Evolutionary conservation across 2,113 vertebrate species (phyloP), one percentile per base, ranked within the genome.

Genomic region (Rhea pennata): DNA sequence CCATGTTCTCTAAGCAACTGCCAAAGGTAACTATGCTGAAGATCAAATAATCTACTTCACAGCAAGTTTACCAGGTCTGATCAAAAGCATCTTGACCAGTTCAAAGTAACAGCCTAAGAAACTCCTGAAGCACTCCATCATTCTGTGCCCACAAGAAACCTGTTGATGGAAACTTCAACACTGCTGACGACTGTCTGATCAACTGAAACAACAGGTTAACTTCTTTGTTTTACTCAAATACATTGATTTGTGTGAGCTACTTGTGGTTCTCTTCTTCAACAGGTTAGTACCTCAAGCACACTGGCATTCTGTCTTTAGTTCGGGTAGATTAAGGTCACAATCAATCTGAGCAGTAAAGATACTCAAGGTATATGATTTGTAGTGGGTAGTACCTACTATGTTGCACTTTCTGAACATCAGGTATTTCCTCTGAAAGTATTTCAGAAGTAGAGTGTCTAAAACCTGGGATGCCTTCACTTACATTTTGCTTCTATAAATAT

Each of bases 181-280:
- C 6, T 21, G 72, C 27, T n/a, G 59, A 50, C 40, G 86, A 23
- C 15, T 39, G 9, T n/a, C 62, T 0, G 0, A 46, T 26, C 33
- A 85, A n/a, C 42, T 23, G n/a, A 61, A 21, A 65, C 20, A 67
- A 46, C 29, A 58, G 3, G 5, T 10, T 44, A 51, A 44, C 7
- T 53, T 22, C 19, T 79, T 76, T 75, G 39, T 69, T 91, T 31
- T 44, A 64, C 29, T 44, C 15, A 8, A 84, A 70, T n/a, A 81
- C 6, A 76, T 1, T 17, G 31, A 79, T 53, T 40, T 72, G 39
- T 3, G 1, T 9, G 17, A 81, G 6, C 19, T 53, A 50, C 40
- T 61, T 53, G 1, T 4, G 6, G 81, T 29, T 53, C 5, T 19
- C 15, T 7, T 66, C 65, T n/a, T 84, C 65, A 77, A 20, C 29